Base-by-base conservation (phyloP, 2,113 vertebrate genomes). In the Caracal caracal region DNA sequence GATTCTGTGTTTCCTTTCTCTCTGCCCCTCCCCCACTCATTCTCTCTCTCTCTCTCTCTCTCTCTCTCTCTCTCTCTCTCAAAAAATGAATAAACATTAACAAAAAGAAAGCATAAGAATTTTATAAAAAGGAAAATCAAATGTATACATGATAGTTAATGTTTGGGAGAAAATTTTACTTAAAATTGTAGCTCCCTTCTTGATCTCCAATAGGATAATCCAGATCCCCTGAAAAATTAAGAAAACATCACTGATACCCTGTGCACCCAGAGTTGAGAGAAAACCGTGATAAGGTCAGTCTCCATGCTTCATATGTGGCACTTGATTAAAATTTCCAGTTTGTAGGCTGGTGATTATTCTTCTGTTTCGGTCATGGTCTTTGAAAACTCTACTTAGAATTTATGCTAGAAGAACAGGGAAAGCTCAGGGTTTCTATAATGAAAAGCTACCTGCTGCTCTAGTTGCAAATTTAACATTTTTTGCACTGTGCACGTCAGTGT, bases 331-430 rank as follows among this genome's bases (percentile, higher is more conserved):
- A 90, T 0, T 87, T 75, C 85, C 16, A 65, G 4, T 79, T 0
- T 35, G 13, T 40, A 7, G 19, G 20, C 3, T 33, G 40, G 15
- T 78, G 17, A 73, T 33, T 10, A 12, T 0, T 53, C 65, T 93
- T 73, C 88, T 37, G 16, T 49, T 56, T 93, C 97, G 98, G 6
- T 95, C 37, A 1, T 47, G 84, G n/a, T 94, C 61, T 0, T 61
- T 96, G 65, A 98, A 95, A 40, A 98, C 94, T 88, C 97, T 96
- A 51, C 98, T 70, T 92, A 98, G 92, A 76, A 98, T 12, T 13
- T 98, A 98, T 6, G 61, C 92, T 53, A 98, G 47, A 43, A 43
- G 43, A 43, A 43, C 43, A 43, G 43, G 43, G 43, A 43, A 43
- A 43, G 43, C 43, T 43, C 43, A 43, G 43, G 6, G 43, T 43